phyloP scores from a whole-genome alignment of 35 echinoderm and acorn worm species.

The Lytechinus variegatus region DNA sequence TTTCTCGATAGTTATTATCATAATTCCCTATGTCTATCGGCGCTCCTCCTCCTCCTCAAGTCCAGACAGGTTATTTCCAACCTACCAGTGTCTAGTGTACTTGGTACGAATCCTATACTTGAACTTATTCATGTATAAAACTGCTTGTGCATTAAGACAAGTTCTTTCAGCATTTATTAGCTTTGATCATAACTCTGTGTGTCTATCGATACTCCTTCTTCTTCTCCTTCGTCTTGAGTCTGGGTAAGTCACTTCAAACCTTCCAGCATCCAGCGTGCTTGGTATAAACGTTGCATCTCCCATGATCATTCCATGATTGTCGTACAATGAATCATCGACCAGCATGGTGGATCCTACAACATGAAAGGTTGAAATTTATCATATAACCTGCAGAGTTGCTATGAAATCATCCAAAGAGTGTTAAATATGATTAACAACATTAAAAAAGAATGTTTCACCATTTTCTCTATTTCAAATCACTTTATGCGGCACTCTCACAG shows the following conservation, averaged over 20 bases:
- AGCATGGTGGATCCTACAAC: conserved; percentile 75
- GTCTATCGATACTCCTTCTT: conserved; percentile 39
- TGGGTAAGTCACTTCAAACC: conserved; percentile 89
- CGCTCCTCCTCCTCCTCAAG: background rate
- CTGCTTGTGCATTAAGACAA: background rate
- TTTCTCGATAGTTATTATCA: background rate
- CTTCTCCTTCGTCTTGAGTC: conserved; percentile 69
- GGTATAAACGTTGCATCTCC: conserved; percentile 76
- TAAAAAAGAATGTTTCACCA: too few species aligned
- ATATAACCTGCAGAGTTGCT: background rate
- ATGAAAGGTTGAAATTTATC: background rate
- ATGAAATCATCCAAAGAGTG: background rate
- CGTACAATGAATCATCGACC: conserved; percentile 79
- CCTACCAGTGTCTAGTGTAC: too few species aligned
- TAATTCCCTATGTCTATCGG: background rate
- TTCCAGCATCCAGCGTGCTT: conserved; percentile 77
- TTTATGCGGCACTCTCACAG: too few species aligned
- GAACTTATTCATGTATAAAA: background rate
- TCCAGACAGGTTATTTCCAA: background rate
- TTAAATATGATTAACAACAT: too few species aligned
- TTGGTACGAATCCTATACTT: too few species aligned
- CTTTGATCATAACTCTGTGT: background rate
- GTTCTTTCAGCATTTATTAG: background rate
- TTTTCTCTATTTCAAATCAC: too few species aligned
- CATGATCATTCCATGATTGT: conserved; percentile 78